Evolutionary conservation across 2,797 vertebrate genomes (phyloP).

Genomic region (Tokudaia muenninki): DNA sequence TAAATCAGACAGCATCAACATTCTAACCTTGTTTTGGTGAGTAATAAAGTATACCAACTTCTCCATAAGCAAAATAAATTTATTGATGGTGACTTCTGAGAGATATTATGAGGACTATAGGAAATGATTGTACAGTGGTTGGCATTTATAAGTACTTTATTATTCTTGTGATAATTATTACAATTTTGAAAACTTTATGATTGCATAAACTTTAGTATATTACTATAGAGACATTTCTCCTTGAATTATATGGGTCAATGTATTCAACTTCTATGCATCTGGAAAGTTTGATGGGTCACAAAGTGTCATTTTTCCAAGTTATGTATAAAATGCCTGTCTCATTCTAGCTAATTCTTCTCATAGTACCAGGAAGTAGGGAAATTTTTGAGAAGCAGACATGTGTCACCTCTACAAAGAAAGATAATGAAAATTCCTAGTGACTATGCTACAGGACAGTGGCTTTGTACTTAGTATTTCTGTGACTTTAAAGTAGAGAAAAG

Average conservation of each 20-base stretch:
- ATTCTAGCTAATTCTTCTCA: not conserved
- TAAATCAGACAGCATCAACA: not conserved
- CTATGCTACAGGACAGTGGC: fast-evolving
- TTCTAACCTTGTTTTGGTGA: not conserved
- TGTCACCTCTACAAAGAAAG: not conserved
- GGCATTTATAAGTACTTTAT: slow-evolving; percentile 28
- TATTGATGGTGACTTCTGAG: not conserved
- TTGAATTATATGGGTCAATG: not conserved
- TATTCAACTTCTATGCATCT: not conserved
- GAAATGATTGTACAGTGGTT: not conserved
- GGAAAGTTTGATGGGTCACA: not conserved
- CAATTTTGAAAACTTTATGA: not conserved
- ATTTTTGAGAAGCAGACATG: not conserved
- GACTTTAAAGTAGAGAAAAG: not conserved
- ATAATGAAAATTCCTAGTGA: not conserved
- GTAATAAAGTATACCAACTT: slow-evolving; percentile 44
- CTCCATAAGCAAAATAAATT: not conserved
- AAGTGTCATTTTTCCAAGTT: not conserved
- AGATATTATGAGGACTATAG: not conserved
- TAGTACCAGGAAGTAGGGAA: not conserved
- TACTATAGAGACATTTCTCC: not conserved
- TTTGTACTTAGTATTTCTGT: not conserved
- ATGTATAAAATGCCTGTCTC: not conserved
- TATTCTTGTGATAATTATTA: slow-evolving; percentile 16
- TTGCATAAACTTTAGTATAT: slow-evolving; percentile 27